phyloP scores from a whole-genome alignment of 2,797 vertebrate genomes.

The Malacoraja senta region DNA sequence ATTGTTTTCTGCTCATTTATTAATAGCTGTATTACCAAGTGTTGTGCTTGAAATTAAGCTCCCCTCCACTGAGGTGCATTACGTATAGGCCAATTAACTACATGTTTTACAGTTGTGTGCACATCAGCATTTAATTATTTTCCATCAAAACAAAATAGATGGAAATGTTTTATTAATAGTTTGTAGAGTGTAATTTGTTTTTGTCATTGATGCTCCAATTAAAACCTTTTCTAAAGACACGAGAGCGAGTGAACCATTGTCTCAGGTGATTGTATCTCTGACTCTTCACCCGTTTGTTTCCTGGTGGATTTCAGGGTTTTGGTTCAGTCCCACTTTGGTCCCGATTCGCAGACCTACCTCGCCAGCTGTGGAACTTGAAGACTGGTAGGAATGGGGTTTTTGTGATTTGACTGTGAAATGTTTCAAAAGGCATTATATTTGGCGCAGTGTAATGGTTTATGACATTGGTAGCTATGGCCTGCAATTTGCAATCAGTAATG shows the following conservation, averaged over 20 bases:
- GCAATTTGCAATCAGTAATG: background rate
- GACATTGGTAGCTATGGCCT: background rate
- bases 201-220: conserved; percentile 11
- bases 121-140: conserved; percentile 20
- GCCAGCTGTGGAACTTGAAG: background rate
- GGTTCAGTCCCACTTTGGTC: background rate
- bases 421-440: background rate
- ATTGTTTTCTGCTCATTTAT: background rate
- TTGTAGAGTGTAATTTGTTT: background rate
- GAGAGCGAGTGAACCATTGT: background rate
- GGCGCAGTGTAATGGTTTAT: background rate
- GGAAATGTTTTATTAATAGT: conserved; percentile 34
- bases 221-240: background rate
- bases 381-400: background rate
- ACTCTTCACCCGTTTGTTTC: conserved; percentile 7
- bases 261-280: background rate
- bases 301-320: background rate
- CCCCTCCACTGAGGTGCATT: background rate
- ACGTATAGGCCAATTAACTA: background rate
- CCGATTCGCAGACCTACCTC: conserved; percentile 6
- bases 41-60: conserved; percentile 16
- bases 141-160: conserved; percentile 36
- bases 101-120: background rate
- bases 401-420: background rate
- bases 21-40: background rate